Base-by-base conservation (phyloP, 1,140 invertebrate genomes). In the Schlechtendalia chinensis region DNA sequence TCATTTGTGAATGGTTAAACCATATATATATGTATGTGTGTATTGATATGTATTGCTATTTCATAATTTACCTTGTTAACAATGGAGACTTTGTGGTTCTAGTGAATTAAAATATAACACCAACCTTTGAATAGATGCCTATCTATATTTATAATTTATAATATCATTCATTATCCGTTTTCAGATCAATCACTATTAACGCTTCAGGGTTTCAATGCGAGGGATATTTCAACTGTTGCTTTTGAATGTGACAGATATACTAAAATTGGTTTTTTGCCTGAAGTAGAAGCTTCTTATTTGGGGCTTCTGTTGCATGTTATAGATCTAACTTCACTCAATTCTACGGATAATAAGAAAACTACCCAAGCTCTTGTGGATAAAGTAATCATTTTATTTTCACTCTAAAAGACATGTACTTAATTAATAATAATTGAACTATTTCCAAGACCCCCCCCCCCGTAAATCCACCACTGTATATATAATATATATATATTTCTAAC, bases 241-340 rank as follows among this genome's bases (percentile, higher is more conserved):
- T 39, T 63, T 8, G 75, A 79, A 1, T 79, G 75, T 63, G 75
- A 79, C 27, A 79, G 75, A 50, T 79, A 39, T 29, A 50, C 75
- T n/a, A 79, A 79, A 79, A 12, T 79, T 50, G 75, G 75, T 19
- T 79, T 79, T 63, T 79, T 79, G 63, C 75, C 75, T 19, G 75
- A 79, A 79, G 11, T 79, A 27, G 75, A 79, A 79, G 75, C 75
- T 79, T 61, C 75, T 47, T 79, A 79, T 79, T 59, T 79, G n/a
- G 58, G 75, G 11, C 75, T 79, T 29, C 19, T 79, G 27, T 22
- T 79, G 10, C 75, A 79, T 29, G 22, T 63, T 11, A 79, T 79
- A 39, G 75, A 79, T 79, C 75, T 79, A 47, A 79, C 75, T 61
- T 79, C 75, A 27, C 75, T 79, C 1, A 79, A 63, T 63, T 50